Conservation (phyloP, 2,113 vertebrate species). For the Calyptomena viridis region DNA sequence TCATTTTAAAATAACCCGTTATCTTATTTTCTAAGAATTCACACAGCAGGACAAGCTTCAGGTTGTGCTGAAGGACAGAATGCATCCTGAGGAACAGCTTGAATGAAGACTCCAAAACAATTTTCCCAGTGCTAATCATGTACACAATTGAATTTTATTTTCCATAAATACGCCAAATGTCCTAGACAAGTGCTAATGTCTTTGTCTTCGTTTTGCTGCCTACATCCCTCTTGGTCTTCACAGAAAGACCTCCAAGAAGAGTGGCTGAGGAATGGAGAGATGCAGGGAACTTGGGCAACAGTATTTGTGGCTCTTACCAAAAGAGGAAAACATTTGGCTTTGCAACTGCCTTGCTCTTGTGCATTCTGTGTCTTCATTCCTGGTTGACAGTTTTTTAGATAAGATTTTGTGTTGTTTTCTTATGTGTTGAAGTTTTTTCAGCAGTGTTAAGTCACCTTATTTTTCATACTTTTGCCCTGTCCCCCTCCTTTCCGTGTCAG, state of each 20-base stretch:
- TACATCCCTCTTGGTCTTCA: background rate
- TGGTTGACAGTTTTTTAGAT: background rate
- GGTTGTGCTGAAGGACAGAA: background rate
- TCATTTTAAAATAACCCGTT: background rate
- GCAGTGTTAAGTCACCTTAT: background rate
- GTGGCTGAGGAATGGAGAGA: background rate
- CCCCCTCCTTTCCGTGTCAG: fast-evolving
- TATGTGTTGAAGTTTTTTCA: background rate
- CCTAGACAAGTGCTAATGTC: background rate
- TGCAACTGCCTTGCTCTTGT: fast-evolving
- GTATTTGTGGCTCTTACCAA: background rate
- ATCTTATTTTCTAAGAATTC: background rate
- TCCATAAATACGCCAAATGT: background rate
- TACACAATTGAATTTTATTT: background rate
- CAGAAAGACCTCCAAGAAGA: background rate
- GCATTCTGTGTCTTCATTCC: background rate
- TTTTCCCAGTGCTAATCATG: slow-evolving; percentile 4
- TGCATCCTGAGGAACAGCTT: background rate
- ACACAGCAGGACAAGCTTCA: background rate
- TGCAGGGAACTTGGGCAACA: background rate
- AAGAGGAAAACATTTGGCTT: background rate
- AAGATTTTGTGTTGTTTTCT: background rate
- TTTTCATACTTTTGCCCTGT: background rate
- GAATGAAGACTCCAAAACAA: background rate
- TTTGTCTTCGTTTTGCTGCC: background rate